Conservation (phyloP, 2,888 invertebrate genomes). For the Nomada hirtipes region DNA sequence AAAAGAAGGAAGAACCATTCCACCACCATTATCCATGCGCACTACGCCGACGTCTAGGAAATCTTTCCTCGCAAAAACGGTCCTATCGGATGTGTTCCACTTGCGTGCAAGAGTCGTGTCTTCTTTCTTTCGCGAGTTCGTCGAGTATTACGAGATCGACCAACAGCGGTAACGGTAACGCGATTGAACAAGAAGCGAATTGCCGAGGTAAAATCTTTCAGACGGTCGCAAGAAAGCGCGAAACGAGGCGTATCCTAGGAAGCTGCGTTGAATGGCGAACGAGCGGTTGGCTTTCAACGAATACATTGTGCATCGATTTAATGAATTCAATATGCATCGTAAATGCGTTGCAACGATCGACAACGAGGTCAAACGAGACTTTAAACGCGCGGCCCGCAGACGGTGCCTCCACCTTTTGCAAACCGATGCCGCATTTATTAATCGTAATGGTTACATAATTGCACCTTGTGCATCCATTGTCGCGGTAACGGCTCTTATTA, state of each 20-base stretch:
- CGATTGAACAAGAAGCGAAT: not conserved
- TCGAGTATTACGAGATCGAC: not conserved
- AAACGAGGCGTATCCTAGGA: conserved; percentile 1
- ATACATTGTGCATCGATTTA: conserved; percentile 1
- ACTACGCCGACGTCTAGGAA: conserved; percentile 48
- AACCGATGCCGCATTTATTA: conserved; percentile 58
- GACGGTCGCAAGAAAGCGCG: too few relatives aligned
- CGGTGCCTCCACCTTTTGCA: conserved; percentile 35
- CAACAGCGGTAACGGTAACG: not conserved
- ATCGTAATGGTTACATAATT: conserved; percentile 62
- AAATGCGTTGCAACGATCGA: conserved; percentile 56
- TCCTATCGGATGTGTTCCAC: not conserved
- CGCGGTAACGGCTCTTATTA: conserved; percentile 33
- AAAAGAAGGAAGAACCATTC: conserved; percentile 53
- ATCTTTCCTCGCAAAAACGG: conserved; percentile 52
- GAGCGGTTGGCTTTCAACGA: conserved; percentile 16
- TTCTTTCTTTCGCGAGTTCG: not conserved
- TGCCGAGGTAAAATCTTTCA: not conserved
- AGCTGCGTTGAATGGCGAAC: not conserved
- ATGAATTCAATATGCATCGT: conserved; percentile 66
- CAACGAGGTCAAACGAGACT: conserved; percentile 58
- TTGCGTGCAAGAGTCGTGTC: conserved; percentile 2
- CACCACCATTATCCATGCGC: conserved; percentile 61
- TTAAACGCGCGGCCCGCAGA: conserved; percentile 59
- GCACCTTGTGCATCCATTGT: conserved; percentile 35